phyloP scores from a whole-genome alignment of 2,113 vertebrate genomes.

The Bubo scandiacus region DNA sequence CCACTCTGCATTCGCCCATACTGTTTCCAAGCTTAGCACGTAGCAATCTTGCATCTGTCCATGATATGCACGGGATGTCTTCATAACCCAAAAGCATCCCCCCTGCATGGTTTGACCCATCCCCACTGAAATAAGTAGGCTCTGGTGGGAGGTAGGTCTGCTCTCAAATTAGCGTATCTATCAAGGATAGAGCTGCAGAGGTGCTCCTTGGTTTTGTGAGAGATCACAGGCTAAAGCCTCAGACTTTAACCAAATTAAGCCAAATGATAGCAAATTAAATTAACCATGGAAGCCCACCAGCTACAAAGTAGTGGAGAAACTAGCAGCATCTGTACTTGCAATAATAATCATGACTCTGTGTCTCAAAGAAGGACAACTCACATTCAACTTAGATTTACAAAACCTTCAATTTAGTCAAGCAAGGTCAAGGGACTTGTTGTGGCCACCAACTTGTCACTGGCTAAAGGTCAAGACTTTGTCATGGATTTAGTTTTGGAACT shows the following conservation, averaged over 20 bases:
- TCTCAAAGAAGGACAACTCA: neutral
- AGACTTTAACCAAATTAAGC: neutral
- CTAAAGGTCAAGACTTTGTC: neutral
- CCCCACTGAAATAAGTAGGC: neutral
- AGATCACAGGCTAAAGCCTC: neutral
- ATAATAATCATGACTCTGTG: neutral
- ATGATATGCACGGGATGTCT: rapidly evolving
- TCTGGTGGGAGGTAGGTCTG: neutral
- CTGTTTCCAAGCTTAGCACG: neutral
- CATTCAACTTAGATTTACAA: neutral
- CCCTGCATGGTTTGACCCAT: neutral
- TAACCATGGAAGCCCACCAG: neutral
- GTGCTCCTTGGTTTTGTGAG: neutral
- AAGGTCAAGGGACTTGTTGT: neutral
- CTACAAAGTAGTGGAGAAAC: neutral
- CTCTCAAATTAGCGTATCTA: neutral
- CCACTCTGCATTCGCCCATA: neutral
- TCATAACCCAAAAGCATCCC: neutral
- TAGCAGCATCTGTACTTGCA: neutral
- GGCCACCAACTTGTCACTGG: too few species aligned
- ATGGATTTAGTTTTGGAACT: neutral
- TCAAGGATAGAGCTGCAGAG: neutral
- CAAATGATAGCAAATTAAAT: neutral
- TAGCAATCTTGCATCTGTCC: neutral
- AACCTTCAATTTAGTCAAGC: neutral